Evolutionary conservation across 2,888 invertebrate species (phyloP), one percentile per base, ranked within the genome.

Genomic region (Coenonympha glycerion): DNA sequence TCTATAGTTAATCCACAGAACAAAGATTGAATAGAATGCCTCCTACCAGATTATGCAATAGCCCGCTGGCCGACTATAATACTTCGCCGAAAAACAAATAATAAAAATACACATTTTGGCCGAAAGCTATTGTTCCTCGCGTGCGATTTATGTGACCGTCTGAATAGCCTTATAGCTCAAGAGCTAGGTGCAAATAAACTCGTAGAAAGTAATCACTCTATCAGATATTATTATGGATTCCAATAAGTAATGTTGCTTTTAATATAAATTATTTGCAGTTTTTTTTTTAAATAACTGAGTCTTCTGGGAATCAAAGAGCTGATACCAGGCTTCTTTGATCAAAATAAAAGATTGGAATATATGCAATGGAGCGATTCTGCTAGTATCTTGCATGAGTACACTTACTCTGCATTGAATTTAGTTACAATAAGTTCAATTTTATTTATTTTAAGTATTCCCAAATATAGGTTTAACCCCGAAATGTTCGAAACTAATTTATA

Each of bases 131-230:
- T 82, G 79, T 84, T 83, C 77, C 73, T 73, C 68, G 65, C 66
- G 54, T 65, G 68, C 73, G 77, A 87, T 86, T 86, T 86, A 86
- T 86, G 85, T 71, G 84, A 78, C 78, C 69, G 73, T 69, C 73
- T 66, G 71, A 81, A 78, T 72, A 70, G 69, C 65, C 74, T 75
- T 37, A 37, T 46, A 19, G 28, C 4, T 19, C 13, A 46, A 46
- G 46, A 46, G 37, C 2, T 28, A n/a, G 11, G 26, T 45, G n/a
- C n/a, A n/a, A 8, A 22, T 37, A 9, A 30, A 3, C 5, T 11
- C 6, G 1, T 11, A 36, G 11, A n/a, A 13, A 36, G 3, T 21
- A 18, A 36, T 34, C 5, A 1, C 9, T 19, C n/a, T 2, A 5
- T 5, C n/a, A 18, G 2, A 8, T 19, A 16, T 8, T 8, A 16